Percentiles rank a stretch among this genome's conserved stretches.
phyloP scores from a whole-genome alignment of 2,113 vertebrate genomes.

The Felis catus region F.catus_Fca126_mat1.0 CM031412.1:42878501-42879000 shows the following conservation, averaged over 20 bases:
- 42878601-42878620: not conserved
- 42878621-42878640: not conserved
- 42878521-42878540: not conserved
- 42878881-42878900: not conserved
- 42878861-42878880: not conserved
- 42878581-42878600: not conserved
- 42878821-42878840: not conserved
- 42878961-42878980: not conserved
- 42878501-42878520: not conserved
- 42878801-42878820: not conserved
- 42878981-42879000: not conserved
- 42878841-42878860: not conserved
- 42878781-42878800: not conserved
- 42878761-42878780: not conserved
- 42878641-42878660: not conserved
- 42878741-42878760: not conserved
- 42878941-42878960: not conserved
- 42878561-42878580: not conserved
- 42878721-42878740: not conserved
- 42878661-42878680: not conserved
- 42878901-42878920: not conserved
- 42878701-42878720: not conserved
- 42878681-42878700: not conserved
- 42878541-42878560: not conserved
- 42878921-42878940: not conserved